These are phyloP conservation scores for Heliconius ethilla DNA, from an alignment of 2,888 invertebrate genomes.

Conservation along the genomic window DNA sequence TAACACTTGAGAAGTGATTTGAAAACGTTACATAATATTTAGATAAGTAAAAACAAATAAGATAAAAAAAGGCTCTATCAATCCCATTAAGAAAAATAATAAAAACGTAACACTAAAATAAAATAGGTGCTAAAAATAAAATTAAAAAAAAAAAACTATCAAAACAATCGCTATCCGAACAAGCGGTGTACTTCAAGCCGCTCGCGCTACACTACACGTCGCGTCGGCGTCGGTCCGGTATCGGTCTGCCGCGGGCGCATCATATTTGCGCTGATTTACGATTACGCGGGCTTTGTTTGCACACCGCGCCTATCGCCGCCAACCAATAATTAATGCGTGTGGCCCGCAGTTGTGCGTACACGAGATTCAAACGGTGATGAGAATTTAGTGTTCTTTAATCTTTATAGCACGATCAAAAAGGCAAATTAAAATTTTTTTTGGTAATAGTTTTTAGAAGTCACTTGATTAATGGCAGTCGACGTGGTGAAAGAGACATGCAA, in stretches of 20 bases:
- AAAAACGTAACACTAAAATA: background rate
- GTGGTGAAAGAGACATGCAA: no score
- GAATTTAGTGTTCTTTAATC: conserved; percentile 16
- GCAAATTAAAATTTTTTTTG: background rate
- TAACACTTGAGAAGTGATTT: no score
- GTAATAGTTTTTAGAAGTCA: background rate
- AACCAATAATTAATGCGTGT: conserved; percentile 44
- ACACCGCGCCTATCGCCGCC: conserved; percentile 46
- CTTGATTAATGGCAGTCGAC: background rate
- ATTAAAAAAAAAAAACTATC: background rate
- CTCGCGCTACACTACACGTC: background rate
- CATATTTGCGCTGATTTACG: conserved; percentile 53
- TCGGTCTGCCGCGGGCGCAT: conserved; percentile 41
- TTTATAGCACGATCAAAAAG: background rate
- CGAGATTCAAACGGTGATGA: conserved; percentile 2
- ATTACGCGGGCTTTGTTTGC: conserved; percentile 58
- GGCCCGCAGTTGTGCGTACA: conserved; percentile 29
- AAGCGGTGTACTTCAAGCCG: conserved; percentile 18
- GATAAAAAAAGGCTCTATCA: no score
- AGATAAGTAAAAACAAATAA: no score
- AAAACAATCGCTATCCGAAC: conserved; percentile 12
- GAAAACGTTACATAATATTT: no score
- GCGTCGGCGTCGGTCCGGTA: conserved; percentile 26
- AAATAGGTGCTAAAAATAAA: background rate
- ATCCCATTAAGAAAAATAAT: no score